Base-by-base conservation (phyloP, 2,888 invertebrate species). In the Diogma glabrata region DNA sequence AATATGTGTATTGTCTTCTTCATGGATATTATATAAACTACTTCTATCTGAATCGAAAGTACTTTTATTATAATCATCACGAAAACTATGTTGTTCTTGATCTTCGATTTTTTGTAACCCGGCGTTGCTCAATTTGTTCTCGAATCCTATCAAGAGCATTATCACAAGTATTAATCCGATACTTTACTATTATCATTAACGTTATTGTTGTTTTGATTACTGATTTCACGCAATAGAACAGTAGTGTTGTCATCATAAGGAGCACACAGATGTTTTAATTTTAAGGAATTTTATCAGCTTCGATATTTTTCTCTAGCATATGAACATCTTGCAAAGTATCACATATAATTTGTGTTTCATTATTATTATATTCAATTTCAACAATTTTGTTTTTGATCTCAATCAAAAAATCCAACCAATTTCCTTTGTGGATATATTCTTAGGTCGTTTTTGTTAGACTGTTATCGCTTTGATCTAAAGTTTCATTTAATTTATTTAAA, bases 241-340 rank as follows among this genome's bases (percentile, higher is more conserved):
- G 65, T 59, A 56, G 78, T 77, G 67, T 81, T 81, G 51, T 79
- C 76, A 57, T 80, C 78, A 60, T 78, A 77, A 52, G 76, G 75
- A 47, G 73, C 64, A 58, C 78, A 76, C n/a, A 78, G 64, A 14
- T 66, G 64, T 0, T 75, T 69, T 36, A 82, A 56, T 49, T 76
- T 73, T 50, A 74, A 67, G 53, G 78, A 73, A 52, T 77, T 74
- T 74, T 72, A 50, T 69, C 62, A 50, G 66, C 64, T n/a, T 76
- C 72, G 24, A 74, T 69, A 47, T 77, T 72, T 23, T 74, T 65
- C 3, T 64, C 62, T 4, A 74, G 63, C 2, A 71, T 62, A 4
- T 65, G 61, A 3, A 66, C 57, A 16, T 68, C 66, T 14, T 68
- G 61, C 24, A 61, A 64, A 5, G 64, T 65, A 30, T 74, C 73